These are phyloP conservation scores for Protobothrops flavoviridis DNA, from an alignment of 2,113 vertebrate genomes.

Conservation along the genomic window DNA sequence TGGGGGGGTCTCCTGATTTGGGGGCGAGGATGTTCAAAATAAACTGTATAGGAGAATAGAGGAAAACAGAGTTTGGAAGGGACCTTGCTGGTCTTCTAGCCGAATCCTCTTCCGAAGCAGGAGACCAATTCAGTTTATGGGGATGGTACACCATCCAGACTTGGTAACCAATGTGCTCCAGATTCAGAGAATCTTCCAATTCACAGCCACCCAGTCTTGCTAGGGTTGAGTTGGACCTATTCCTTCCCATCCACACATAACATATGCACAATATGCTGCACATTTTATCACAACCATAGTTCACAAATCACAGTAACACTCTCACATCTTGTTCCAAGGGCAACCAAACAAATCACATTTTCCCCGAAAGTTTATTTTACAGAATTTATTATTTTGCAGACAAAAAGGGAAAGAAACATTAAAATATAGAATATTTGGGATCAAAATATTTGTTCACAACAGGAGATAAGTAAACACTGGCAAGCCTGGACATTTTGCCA, in stretches of 20 bases:
- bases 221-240: not conserved
- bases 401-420: not conserved
- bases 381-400: not conserved
- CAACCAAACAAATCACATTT: not conserved
- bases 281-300: not conserved
- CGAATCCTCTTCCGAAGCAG: too few species aligned
- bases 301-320: not conserved
- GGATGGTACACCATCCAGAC: too few species aligned
- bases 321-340: too few species aligned
- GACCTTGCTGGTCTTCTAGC: too few species aligned
- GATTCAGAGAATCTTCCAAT: too few species aligned
- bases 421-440: not conserved
- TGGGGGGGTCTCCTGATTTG: too few species aligned
- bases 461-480: not conserved
- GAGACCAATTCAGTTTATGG: too few species aligned
- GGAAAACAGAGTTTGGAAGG: too few species aligned
- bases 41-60: too few species aligned
- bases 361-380: not conserved
- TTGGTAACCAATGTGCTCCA: too few species aligned
- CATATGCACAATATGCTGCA: not conserved
- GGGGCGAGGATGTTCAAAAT: too few species aligned
- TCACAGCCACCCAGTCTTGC: too few species aligned
- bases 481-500: not conserved
- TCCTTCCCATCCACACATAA: not conserved
- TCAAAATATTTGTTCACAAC: not conserved